A percentile compares a stretch with the other conserved stretches of the same genome.
phyloP scores from a whole-genome alignment of 2,888 invertebrate species.

The Endotricha flammealis region DNA sequence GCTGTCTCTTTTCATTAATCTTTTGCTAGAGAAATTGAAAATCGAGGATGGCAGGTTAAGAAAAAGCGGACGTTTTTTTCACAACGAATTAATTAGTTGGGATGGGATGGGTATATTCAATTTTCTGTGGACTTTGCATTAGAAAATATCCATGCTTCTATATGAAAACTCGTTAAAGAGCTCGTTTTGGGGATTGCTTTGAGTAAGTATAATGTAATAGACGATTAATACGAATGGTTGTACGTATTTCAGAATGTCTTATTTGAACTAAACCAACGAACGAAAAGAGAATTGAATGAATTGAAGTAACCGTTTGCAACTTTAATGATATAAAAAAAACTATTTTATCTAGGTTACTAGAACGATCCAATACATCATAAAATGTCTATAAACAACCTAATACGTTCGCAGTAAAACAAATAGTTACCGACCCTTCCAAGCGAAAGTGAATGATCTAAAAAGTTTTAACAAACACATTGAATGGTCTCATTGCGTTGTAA shows the following conservation, averaged over 20 bases:
- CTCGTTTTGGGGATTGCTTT: slow-evolving; percentile 11
- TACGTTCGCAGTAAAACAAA: slow-evolving; percentile 10
- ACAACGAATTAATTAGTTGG: slow-evolving; percentile 54
- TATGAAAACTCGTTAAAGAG: not conserved
- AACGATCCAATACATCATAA: not conserved
- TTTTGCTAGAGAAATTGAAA: slow-evolving; percentile 55
- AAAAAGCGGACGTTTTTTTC: slow-evolving; percentile 44
- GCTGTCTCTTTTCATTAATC: slow-evolving; percentile 53
- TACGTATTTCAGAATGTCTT: no score
- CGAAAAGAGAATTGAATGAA: no score
- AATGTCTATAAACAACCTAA: slow-evolving; percentile 4
- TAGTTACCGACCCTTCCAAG: slow-evolving; percentile 41
- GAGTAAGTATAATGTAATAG: slow-evolving; percentile 25
- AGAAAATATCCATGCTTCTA: slow-evolving; percentile 17
- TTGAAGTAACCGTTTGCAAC: no score
- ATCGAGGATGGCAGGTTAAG: slow-evolving; percentile 48
- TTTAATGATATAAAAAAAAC: no score
- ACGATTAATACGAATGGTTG: no score
- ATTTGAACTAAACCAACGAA: no score
- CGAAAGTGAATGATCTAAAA: slow-evolving; percentile 73
- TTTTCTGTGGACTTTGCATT: slow-evolving; percentile 31
- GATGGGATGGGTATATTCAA: slow-evolving; percentile 35
- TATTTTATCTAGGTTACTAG: no score
- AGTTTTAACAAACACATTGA: slow-evolving; percentile 62
- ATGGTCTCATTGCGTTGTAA: slow-evolving; percentile 54